These are phyloP conservation scores for Hypotaenidia philippensis DNA, from an alignment of 2,797 vertebrate genomes.

Conservation along the genomic window DNA sequence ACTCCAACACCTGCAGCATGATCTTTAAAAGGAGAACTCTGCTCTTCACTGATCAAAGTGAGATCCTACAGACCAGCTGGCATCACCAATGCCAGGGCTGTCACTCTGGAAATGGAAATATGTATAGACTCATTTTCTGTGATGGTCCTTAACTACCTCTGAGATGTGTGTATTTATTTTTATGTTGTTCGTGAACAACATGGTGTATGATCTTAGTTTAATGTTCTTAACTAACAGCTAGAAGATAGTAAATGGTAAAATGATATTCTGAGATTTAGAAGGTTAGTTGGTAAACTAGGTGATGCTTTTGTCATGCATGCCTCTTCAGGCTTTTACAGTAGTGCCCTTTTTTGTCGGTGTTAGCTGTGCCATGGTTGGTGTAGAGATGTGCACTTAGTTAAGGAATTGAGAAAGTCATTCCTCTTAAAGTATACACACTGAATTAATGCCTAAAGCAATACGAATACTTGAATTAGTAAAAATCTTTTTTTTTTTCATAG, in stretches of 20 bases:
- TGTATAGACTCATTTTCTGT: not conserved
- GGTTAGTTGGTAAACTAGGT: constrained; percentile 79
- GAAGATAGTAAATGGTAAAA: constrained; percentile 81
- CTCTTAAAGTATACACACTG: not conserved
- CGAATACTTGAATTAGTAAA: not conserved
- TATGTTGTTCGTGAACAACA: not conserved
- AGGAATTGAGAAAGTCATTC: not conserved
- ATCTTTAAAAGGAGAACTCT: not conserved
- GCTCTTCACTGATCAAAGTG: not conserved
- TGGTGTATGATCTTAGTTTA: constrained; percentile 59
- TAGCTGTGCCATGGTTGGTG: not conserved
- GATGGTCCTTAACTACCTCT: not conserved
- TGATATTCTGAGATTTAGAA: constrained; percentile 75
- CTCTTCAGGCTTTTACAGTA: not conserved
- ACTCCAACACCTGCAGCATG: not conserved
- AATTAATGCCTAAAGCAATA: not conserved
- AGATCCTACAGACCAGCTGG: not conserved
- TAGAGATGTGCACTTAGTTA: not conserved
- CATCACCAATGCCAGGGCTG: not conserved
- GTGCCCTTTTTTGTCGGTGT: not conserved
- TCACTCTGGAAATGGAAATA: accelerated
- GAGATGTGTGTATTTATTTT: not conserved
- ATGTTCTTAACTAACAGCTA: constrained; percentile 77
- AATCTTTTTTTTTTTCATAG: not conserved
- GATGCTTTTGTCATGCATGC: constrained; percentile 70